Evolutionary conservation across 2,797 vertebrate species (phyloP), one percentile per base, ranked within the genome.

Genomic region (Phoeniculus purpureus): DNA sequence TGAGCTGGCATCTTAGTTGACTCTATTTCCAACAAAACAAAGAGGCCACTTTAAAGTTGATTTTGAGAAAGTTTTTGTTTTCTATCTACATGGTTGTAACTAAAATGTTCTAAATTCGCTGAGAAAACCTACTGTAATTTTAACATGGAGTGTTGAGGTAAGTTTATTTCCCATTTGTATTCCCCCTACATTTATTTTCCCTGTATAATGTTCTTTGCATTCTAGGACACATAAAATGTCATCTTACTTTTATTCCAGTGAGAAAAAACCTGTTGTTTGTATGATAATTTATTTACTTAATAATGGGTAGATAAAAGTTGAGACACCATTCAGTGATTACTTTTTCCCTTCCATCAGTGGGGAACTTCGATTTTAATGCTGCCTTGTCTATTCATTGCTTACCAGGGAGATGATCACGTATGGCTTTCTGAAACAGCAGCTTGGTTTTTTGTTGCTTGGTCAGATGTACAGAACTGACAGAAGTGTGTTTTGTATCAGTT

Each of bases 51-150:
- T 76, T 76, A 27, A 29, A 64, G 14, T 47, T 72, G 52, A 9
- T 59, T 93, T 75, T 76, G 17, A 76, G 29, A 27, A 79, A 48
- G 32, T 55, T 76, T 85, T 68, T 15, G 15, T 65, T 81, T 84
- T 13, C 48, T 79, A 26, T 27, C 60, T 76, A 16, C 8, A 5
- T 65, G 8, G 5, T 34, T 51, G 8, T 43, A 85, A 62, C 10
- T 47, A 29, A 81, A 59, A 61, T 20, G n/a, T 62, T n/a, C 2
- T 52, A 34, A 77, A 45, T 81, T 59, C 5, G 64, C 60, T n/a
- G 32, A 2, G 32, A 13, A 73, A 74, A 54, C 21, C n/a, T 22
- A 1, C 45, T 60, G 17, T 27, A 58, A 32, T 88, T 92, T 74
- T 86, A 67, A 34, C 23, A 6, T 43, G 20, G 22, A 85, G 66